A percentile compares a stretch with the other conserved stretches of the same genome.
phyloP scores from a whole-genome alignment of 2,888 invertebrate species.

The Amphipoea oculea region DNA sequence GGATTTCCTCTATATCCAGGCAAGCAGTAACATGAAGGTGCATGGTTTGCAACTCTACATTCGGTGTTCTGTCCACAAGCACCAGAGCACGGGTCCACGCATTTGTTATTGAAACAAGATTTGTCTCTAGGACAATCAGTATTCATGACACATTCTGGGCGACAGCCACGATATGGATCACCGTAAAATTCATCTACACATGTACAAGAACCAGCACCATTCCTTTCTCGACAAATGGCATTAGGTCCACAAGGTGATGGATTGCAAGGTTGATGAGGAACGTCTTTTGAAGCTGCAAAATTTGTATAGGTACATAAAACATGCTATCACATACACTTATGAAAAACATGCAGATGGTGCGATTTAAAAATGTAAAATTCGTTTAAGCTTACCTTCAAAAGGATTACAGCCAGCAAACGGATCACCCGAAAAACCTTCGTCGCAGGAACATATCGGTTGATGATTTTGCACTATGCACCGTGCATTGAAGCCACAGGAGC shows the following conservation, averaged over 20 bases:
- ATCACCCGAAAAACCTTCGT: conserved; percentile 94
- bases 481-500: conserved; percentile 94
- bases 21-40: conserved; percentile 94
- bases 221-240: conserved; percentile 93
- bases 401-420: conserved; percentile 94
- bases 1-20: conserved; percentile 94
- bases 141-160: conserved; percentile 95
- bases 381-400: conserved; percentile 87
- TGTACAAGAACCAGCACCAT: conserved; percentile 94
- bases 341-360: conserved; percentile 67
- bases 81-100: conserved; percentile 94
- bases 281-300: conserved; percentile 90
- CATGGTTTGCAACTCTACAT: conserved; percentile 94
- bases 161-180: conserved; percentile 94
- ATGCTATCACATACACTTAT: conserved; percentile 68
- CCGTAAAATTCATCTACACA: conserved; percentile 94
- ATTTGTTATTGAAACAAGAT: conserved; percentile 95
- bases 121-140: conserved; percentile 93
- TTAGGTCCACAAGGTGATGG: conserved; percentile 95
- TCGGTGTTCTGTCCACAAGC: conserved; percentile 94
- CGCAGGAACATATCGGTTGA: conserved; percentile 94
- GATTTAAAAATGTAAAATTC: conserved; percentile 16
- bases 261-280: conserved; percentile 93
- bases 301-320: conserved; percentile 66
- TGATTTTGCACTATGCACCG: conserved; percentile 94